phyloP scores from a whole-genome alignment of 1,140 invertebrate species.

The Araneus ventricosus region DNA sequence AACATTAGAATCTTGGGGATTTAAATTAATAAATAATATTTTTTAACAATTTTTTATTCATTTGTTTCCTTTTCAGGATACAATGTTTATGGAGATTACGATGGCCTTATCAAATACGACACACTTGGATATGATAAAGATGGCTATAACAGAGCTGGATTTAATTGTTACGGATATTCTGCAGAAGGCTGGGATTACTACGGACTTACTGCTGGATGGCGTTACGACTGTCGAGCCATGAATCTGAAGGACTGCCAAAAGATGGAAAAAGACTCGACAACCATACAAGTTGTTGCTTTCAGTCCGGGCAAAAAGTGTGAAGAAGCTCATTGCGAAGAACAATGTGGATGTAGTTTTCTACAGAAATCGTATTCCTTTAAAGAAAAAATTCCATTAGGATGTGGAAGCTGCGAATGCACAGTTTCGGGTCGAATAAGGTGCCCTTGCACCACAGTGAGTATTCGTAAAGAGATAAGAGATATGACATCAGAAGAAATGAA shows the following conservation, averaged over 20 bases:
- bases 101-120: conserved; percentile 68
- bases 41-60: too few species aligned
- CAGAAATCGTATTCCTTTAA: conserved; percentile 1
- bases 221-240: conserved; percentile 66
- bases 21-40: too few species aligned
- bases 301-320: conserved; percentile 73
- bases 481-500: conserved; percentile 57
- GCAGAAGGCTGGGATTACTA: conserved; percentile 67
- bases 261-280: conserved; percentile 46
- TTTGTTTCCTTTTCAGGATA: conserved; percentile 55
- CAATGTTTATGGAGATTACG: conserved; percentile 66
- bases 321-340: conserved; percentile 62
- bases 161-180: conserved; percentile 65
- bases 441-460: conserved; percentile 34
- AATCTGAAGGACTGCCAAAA: conserved; percentile 71
- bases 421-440: conserved; percentile 50
- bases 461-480: conserved; percentile 74
- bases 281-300: conserved; percentile 57
- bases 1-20: too few species aligned
- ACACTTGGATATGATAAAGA: conserved; percentile 58
- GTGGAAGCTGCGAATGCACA: conserved; percentile 63
- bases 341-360: conserved; percentile 74
- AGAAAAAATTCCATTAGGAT: conserved; percentile 52
- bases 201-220: conserved; percentile 62
- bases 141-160: conserved; percentile 72